phyloP scores from a whole-genome alignment of 2,113 vertebrate species.

The Ondatra zibethicus region DNA sequence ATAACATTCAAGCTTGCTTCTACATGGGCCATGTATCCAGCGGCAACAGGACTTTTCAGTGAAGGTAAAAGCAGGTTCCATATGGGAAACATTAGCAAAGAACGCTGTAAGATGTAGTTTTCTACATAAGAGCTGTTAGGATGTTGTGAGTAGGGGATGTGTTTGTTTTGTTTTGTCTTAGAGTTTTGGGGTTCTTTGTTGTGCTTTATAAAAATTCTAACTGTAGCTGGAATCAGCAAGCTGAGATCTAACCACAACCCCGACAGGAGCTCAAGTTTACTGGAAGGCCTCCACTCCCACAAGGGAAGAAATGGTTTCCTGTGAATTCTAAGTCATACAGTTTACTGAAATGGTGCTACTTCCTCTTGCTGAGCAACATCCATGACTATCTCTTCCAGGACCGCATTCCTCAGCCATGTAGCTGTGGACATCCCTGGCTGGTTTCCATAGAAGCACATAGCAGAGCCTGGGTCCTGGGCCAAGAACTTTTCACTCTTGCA shows the following conservation, averaged over 20 bases:
- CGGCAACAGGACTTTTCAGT: not conserved
- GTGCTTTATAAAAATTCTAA: not conserved
- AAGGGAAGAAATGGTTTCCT: conserved; percentile 78
- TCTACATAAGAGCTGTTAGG: not conserved
- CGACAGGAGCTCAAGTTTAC: conserved; percentile 58
- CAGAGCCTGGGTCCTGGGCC: conserved; percentile 52
- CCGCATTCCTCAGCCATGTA: conserved; percentile 2
- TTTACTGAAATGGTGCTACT: conserved; percentile 68
- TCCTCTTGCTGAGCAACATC: conserved; percentile 47
- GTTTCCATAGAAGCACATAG: conserved; percentile 61
- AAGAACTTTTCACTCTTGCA: conserved; percentile 70
- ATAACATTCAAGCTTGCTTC: not conserved
- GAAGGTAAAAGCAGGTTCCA: not conserved
- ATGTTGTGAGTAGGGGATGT: not conserved
- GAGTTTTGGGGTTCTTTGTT: not conserved
- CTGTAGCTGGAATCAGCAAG: conserved; percentile 63
- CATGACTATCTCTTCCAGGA: conserved; percentile 30
- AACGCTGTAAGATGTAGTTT: not conserved
- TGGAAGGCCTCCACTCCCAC: conserved; percentile 59
- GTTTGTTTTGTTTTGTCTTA: not conserved
- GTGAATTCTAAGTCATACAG: conserved; percentile 64
- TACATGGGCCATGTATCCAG: not conserved
- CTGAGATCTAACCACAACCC: not conserved
- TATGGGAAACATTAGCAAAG: not conserved
- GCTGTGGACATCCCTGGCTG: conserved; percentile 50